Evolutionary conservation across 2,888 invertebrate genomes (phyloP).

Genomic region (Drosophila gaucha): DNA sequence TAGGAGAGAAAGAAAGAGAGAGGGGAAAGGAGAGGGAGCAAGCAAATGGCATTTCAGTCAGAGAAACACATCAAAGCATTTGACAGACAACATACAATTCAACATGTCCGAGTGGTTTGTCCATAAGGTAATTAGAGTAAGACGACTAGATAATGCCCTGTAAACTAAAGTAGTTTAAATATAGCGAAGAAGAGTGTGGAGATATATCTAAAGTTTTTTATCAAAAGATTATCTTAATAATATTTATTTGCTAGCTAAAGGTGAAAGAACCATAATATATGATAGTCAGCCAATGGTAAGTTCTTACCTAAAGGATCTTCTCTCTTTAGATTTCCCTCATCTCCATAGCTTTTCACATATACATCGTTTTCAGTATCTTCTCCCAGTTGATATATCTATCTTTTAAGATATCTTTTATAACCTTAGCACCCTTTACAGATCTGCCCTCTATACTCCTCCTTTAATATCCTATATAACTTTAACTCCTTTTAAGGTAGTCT

Average conservation of each 20-base stretch:
- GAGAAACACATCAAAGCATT: slow-evolving; percentile 69
- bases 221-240: not conserved
- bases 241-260: too few species aligned
- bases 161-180: not conserved
- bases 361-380: too few species aligned
- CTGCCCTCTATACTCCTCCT: not conserved
- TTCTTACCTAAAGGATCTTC: too few species aligned
- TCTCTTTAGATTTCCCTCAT: too few species aligned
- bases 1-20: slow-evolving; percentile 3
- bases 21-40: slow-evolving; percentile 1
- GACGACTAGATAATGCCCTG: slow-evolving; percentile 24
- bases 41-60: slow-evolving; percentile 46
- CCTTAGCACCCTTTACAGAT: too few species aligned
- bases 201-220: not conserved
- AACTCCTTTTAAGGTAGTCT: too few species aligned
- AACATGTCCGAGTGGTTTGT: slow-evolving; percentile 31
- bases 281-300: too few species aligned
- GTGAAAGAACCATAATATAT: too few species aligned
- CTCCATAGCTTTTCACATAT: too few species aligned
- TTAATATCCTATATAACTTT: not conserved
- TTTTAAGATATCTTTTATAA: too few species aligned
- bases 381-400: too few species aligned
- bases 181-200: not conserved
- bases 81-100: slow-evolving; percentile 49
- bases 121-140: not conserved